Conservation (phyloP, 2,888 invertebrate species). For the Tenthredo amoena region DNA sequence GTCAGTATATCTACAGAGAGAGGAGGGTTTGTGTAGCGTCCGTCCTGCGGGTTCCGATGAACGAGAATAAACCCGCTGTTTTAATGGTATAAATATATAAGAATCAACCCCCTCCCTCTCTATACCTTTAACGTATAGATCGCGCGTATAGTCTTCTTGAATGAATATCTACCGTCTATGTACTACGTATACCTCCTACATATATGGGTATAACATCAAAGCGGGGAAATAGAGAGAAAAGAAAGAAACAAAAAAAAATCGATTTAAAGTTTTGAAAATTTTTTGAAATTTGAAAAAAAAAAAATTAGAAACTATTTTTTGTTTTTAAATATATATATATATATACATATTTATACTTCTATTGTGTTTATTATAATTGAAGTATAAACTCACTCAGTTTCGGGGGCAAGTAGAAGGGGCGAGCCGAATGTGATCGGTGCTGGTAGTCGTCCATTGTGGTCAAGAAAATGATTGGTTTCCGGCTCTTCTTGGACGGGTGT, state of each 20-base stretch:
- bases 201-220: no score
- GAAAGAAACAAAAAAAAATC: background rate
- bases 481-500: conserved; percentile 88
- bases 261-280: background rate
- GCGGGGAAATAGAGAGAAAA: background rate
- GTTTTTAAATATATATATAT: no score
- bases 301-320: no score
- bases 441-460: conserved; percentile 75
- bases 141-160: background rate
- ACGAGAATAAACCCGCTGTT: conserved; percentile 23
- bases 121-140: background rate
- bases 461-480: conserved; percentile 82
- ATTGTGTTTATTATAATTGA: background rate
- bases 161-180: background rate
- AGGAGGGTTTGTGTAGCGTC: background rate
- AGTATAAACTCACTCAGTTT: conserved; percentile 73
- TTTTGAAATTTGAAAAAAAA: no score
- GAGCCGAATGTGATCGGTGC: conserved; percentile 64
- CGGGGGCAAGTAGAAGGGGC: conserved; percentile 70
- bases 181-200: background rate
- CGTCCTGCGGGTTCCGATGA: background rate
- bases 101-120: background rate
- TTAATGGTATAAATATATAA: conserved; percentile 4
- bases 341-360: background rate
- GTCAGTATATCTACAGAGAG: background rate